These are phyloP conservation scores for Xenopus borealis DNA, from an alignment of 2,113 vertebrate genomes.

Conservation along the genomic window DNA sequence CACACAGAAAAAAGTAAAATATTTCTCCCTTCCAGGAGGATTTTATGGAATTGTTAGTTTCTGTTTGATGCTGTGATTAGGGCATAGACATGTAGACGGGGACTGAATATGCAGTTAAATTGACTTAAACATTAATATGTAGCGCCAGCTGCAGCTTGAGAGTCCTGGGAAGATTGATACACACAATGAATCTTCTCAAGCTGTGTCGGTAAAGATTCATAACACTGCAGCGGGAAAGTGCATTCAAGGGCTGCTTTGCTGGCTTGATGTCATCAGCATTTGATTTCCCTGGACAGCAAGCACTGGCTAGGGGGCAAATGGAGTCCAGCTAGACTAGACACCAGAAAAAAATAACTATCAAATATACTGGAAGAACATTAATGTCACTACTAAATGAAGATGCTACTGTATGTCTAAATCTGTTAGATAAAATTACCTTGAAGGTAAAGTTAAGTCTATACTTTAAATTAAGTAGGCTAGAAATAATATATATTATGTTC, in stretches of 20 bases:
- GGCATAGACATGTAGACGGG: slow-evolving; percentile 46
- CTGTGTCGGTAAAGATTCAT: slow-evolving; percentile 60
- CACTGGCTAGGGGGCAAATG: slow-evolving; percentile 49
- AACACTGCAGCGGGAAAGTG: slow-evolving; percentile 53
- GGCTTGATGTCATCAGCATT: slow-evolving; percentile 55
- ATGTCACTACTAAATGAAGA: no score
- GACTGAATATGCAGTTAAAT: slow-evolving; percentile 50
- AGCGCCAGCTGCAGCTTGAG: slow-evolving; percentile 33
- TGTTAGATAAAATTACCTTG: no score
- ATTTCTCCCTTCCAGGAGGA: slow-evolving; percentile 35
- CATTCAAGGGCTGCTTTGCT: slow-evolving; percentile 54
- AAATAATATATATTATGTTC: no score
- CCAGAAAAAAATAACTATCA: slow-evolving; percentile 3
- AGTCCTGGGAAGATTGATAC: slow-evolving; percentile 53
- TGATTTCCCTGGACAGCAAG: slow-evolving; percentile 52
- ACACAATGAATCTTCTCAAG: slow-evolving; percentile 57
- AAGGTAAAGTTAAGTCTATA: no score
- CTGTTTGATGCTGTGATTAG: slow-evolving; percentile 53
- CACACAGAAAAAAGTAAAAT: neutral
- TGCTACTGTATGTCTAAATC: no score
- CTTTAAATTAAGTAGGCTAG: no score
- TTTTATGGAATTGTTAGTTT: slow-evolving; percentile 49
- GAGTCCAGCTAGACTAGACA: slow-evolving; percentile 47
- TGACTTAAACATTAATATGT: slow-evolving; percentile 54
- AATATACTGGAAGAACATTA: no score